Evolutionary conservation across 2,888 invertebrate genomes (phyloP).

Genomic region (Buathra laborator): DNA sequence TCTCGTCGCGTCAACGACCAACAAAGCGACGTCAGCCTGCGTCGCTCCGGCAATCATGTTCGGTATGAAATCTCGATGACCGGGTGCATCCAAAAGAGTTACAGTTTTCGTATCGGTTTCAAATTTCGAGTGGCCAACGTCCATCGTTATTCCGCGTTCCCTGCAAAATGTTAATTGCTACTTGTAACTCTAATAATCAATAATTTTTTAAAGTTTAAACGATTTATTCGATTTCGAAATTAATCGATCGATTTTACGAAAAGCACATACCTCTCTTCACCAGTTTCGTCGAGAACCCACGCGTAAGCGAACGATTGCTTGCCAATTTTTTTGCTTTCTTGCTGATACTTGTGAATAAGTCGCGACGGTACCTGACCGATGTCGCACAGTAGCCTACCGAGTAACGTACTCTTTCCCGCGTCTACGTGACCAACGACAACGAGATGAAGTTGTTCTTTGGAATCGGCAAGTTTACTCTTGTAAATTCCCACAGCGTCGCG

Average conservation of each 20-base stretch:
- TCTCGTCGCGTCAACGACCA: constrained; percentile 97
- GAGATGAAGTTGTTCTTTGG: constrained; percentile 95
- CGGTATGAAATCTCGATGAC: constrained; percentile 99
- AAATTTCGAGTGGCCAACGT: constrained; percentile 97
- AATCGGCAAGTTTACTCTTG: constrained; percentile 91
- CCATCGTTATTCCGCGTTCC: constrained; percentile 99
- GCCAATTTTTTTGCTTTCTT: constrained; percentile 98
- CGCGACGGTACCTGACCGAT: constrained; percentile 89
- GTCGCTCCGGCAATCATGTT: constrained; percentile 99
- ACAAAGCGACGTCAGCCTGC: constrained; percentile 98
- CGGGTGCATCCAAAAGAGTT: constrained; percentile 98
- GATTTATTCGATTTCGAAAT: constrained; percentile 1
- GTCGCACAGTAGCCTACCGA: constrained; percentile 96
- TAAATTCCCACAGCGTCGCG: constrained; percentile 88
- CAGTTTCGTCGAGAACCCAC: constrained; percentile 99
- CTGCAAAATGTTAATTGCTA: constrained; percentile 83
- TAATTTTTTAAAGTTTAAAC: constrained; percentile 21
- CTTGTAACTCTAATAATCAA: constrained; percentile 27
- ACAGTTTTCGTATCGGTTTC: constrained; percentile 94
- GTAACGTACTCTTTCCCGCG: constrained; percentile 98
- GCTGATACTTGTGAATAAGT: constrained; percentile 95
- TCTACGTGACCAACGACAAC: constrained; percentile 99
- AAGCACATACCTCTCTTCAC: constrained; percentile 92
- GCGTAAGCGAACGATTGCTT: constrained; percentile 99
- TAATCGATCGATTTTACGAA: not conserved